Conservation (phyloP, 2,888 invertebrate genomes). For the Drosophila stalkeri region DNA sequence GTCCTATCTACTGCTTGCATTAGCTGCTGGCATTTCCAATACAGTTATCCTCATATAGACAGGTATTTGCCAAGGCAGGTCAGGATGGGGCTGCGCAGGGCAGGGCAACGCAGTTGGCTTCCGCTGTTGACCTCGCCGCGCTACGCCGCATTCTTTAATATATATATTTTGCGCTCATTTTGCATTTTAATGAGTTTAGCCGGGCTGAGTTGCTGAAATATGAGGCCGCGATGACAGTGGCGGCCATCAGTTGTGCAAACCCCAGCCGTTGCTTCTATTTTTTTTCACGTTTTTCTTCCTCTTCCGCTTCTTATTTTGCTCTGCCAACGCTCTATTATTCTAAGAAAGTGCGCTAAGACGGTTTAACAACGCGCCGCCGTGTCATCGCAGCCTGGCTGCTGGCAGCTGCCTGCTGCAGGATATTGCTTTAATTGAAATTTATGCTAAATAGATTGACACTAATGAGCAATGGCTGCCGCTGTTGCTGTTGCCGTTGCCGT, state of each 20-base stretch:
- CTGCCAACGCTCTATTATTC: conserved; percentile 63
- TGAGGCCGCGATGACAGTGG: conserved; percentile 56
- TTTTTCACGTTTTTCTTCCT: neutral
- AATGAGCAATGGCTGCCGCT: conserved; percentile 74
- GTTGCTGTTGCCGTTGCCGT: conserved; percentile 16
- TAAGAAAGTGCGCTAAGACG: conserved; percentile 66
- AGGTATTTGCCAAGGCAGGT: conserved; percentile 5
- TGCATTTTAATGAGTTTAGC: conserved; percentile 77
- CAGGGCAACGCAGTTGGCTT: neutral
- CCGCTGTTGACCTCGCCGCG: neutral
- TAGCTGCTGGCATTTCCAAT: conserved; percentile 17
- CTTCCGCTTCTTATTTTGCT: neutral
- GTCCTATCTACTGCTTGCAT: neutral
- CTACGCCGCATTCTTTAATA: conserved; percentile 45
- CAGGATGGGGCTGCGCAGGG: too few species aligned
- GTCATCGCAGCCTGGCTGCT: conserved; percentile 19
- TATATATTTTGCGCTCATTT: conserved; percentile 64
- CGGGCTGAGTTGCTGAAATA: conserved; percentile 61
- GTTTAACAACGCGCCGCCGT: conserved; percentile 34
- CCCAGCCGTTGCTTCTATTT: conserved; percentile 25
- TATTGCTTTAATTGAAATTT: conserved; percentile 81
- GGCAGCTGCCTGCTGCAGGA: conserved; percentile 68
- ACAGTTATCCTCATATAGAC: conserved; percentile 11
- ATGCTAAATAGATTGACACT: conserved; percentile 82
- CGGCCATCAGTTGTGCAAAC: conserved; percentile 13